Percentiles rank a stretch among this genome's conserved stretches.
These are phyloP conservation scores for Medauroidea extradentata DNA, from an alignment of 1,140 invertebrate genomes.

Conservation along the genomic window DNA sequence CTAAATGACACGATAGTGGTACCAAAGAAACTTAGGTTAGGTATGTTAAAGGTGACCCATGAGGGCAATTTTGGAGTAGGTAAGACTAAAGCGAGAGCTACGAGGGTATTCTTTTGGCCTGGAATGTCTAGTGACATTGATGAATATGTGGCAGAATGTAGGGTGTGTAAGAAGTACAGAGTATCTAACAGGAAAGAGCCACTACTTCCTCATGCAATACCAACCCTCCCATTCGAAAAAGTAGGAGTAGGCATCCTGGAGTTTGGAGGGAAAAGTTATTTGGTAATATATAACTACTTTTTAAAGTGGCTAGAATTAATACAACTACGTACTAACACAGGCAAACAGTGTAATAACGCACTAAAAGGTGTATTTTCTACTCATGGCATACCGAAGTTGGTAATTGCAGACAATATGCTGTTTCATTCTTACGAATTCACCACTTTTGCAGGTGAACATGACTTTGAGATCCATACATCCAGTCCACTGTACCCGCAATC, in stretches of 20 bases:
- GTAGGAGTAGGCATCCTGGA: slow-evolving; percentile 33
- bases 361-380: slow-evolving; percentile 31
- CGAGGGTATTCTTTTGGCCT: slow-evolving; percentile 43
- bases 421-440: slow-evolving; percentile 42
- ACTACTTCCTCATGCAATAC: slow-evolving; percentile 30
- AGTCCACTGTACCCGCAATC: too few relatives aligned
- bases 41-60: too few relatives aligned
- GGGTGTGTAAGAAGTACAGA: slow-evolving; percentile 33
- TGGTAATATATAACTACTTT: neutral
- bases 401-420: slow-evolving; percentile 44
- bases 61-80: too few relatives aligned
- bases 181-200: slow-evolving; percentile 34
- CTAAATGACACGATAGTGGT: too few relatives aligned
- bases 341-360: neutral
- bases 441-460: slow-evolving; percentile 39
- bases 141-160: too few relatives aligned
- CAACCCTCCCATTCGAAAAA: slow-evolving; percentile 30
- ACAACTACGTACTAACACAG: neutral
- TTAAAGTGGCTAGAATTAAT: neutral
- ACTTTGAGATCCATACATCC: slow-evolving; percentile 36
- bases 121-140: too few relatives aligned
- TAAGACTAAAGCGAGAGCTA: slow-evolving; percentile 36
- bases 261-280: neutral
- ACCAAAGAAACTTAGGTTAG: too few relatives aligned
- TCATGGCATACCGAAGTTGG: slow-evolving; percentile 38